Evolutionary conservation across 2,888 invertebrate species (phyloP), one percentile per base, ranked within the genome.

Genomic region (Ischnura elegans): DNA sequence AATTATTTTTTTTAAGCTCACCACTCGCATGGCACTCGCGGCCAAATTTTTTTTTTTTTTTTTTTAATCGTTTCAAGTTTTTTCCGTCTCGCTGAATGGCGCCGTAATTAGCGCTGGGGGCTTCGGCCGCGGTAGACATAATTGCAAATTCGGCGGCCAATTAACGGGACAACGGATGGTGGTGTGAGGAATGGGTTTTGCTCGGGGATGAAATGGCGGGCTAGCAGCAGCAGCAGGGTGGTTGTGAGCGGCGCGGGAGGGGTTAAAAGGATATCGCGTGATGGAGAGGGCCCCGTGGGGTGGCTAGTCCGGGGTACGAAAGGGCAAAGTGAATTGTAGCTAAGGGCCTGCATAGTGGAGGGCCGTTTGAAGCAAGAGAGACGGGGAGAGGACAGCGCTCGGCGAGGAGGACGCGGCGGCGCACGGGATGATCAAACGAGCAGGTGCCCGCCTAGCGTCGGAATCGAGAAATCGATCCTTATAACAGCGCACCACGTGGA

Each of bases 141-240:
- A 76, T 76, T 76, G 76, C 76, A 36, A 76, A 76, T 76, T 76
- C 76, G 76, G 76, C 76, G 76, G 76, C 76, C 76, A 76, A 76
- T 76, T 76, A 76, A 76, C 76, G 36, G 76, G 51, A n/a, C 13
- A 19, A 36, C 8, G 29, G 25, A 10, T 4, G 76, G 76, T 76
- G 76, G 76, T 76, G 36, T 76, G 76, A 76, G 76, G 8, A 76
- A 76, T 76, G 76, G 76, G 29, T 10, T n/a, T 76, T 0, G 36
- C 36, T 10, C 6, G 76, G 76, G 76, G 76, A 76, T 76, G 36
- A 76, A 76, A 76, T n/a, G 76, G 76, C 21, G 76, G n/a, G n/a
- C n/a, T n/a, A n/a, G n/a, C n/a, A n/a, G n/a, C n/a, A 76, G 36
- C 25, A 6, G 8, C 51, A 6, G 13, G 47, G 47, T 2, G 76